Evolutionary conservation across 2,797 vertebrate genomes (phyloP).

Genomic region (Saxicola maurus): DNA sequence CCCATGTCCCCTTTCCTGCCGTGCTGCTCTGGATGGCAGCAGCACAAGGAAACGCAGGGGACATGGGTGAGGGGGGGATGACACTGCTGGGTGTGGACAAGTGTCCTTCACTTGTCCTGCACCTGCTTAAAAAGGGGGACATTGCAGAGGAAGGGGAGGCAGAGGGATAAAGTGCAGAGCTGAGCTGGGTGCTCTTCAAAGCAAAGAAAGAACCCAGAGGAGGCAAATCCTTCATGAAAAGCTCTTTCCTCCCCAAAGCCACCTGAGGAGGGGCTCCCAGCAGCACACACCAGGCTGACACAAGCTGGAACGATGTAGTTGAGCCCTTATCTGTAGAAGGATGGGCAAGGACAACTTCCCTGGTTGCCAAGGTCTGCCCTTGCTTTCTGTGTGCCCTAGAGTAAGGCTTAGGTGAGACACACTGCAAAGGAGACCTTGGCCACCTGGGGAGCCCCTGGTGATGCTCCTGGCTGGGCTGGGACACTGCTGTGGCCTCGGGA

Average conservation of each 20-base stretch:
- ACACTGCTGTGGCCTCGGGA: neutral
- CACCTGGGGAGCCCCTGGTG: neutral
- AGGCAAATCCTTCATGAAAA: neutral
- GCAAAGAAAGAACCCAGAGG: neutral
- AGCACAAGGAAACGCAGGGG: neutral
- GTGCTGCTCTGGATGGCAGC: neutral
- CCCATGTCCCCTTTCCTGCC: rapidly evolving
- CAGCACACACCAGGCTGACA: neutral
- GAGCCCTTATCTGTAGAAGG: conserved; percentile 5
- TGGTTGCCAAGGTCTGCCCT: neutral
- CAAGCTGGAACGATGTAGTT: neutral
- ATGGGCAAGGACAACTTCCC: neutral
- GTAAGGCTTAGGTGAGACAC: neutral
- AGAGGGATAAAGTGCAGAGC: conserved; percentile 32
- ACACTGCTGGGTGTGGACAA: neutral
- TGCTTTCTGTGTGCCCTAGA: neutral
- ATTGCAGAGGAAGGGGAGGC: neutral
- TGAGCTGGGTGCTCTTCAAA: neutral
- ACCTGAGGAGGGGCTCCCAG: neutral
- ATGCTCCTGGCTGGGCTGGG: neutral
- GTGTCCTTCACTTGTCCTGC: neutral
- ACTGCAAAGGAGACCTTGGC: neutral
- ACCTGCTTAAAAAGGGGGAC: neutral
- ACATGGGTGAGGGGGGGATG: rapidly evolving
- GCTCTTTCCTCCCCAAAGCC: neutral